phyloP scores from a whole-genome alignment of 2,888 invertebrate genomes.

The Drosophila paramelanica region DNA sequence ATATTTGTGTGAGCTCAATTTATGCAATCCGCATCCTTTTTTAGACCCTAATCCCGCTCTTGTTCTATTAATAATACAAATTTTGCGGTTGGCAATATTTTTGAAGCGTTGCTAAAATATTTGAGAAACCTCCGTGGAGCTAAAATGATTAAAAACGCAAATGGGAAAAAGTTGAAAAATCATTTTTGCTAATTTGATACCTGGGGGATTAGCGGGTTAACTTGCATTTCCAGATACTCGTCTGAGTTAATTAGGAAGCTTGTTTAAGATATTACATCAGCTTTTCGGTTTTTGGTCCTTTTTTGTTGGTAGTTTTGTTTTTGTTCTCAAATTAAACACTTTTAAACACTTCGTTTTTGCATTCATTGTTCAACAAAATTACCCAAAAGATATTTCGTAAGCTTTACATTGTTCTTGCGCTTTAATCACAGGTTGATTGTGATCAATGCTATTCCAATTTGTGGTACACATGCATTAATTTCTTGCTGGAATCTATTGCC shows the following conservation, averaged over 20 bases:
- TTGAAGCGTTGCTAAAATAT: slow-evolving; percentile 55
- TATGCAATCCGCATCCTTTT: slow-evolving; percentile 40
- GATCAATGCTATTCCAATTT: background rate
- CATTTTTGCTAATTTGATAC: slow-evolving; percentile 8
- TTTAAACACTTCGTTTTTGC: no score
- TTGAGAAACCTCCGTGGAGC: slow-evolving; percentile 30
- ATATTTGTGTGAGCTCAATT: slow-evolving; percentile 67
- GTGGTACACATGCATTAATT: no score
- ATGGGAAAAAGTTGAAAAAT: slow-evolving; percentile 13
- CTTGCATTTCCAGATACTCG: slow-evolving; percentile 10
- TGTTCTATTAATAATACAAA: slow-evolving; percentile 29
- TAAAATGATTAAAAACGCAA: slow-evolving; percentile 59
- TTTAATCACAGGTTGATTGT: background rate
- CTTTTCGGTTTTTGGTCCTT: no score
- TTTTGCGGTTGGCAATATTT: slow-evolving; percentile 40
- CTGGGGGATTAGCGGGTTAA: background rate
- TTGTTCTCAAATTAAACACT: background rate
- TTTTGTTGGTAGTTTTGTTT: no score
- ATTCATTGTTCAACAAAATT: background rate
- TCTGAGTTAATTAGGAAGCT: background rate
- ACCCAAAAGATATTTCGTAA: no score
- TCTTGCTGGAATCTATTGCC: slow-evolving; percentile 6
- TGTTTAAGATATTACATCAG: background rate
- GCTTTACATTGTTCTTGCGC: background rate
- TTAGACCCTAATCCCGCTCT: slow-evolving; percentile 11